Evolutionary conservation across 2,888 invertebrate genomes (phyloP).

Genomic region (Eupithecia subfuscata): DNA sequence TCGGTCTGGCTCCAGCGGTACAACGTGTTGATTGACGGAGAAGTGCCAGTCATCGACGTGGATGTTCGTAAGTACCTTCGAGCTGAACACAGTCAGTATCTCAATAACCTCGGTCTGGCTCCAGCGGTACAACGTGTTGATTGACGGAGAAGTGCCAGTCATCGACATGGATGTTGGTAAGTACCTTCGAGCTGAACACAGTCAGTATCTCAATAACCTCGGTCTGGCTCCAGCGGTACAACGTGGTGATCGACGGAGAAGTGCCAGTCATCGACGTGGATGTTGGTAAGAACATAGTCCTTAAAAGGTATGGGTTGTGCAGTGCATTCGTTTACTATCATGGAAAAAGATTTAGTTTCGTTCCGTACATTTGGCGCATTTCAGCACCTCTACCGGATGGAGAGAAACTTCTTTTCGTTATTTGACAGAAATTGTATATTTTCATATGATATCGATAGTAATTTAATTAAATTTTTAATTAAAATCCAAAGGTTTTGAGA

Average conservation of each 20-base stretch:
- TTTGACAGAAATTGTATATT: too few relatives aligned
- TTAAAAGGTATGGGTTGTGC: conserved; percentile 3
- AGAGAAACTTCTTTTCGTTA: too few relatives aligned
- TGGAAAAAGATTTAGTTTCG: too few relatives aligned
- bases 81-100: conserved; percentile 34
- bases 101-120: conserved; percentile 23
- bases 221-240: conserved; percentile 32
- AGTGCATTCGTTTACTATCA: too few relatives aligned
- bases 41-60: conserved; percentile 38
- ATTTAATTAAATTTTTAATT: too few relatives aligned
- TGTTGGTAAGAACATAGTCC: conserved; percentile 45
- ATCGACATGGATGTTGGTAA: conserved; percentile 43
- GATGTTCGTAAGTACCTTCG: conserved; percentile 46
- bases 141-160: conserved; percentile 38
- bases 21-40: conserved; percentile 30
- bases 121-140: conserved; percentile 34
- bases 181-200: conserved; percentile 39
- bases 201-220: conserved; percentile 31
- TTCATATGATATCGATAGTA: too few relatives aligned
- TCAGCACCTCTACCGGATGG: too few relatives aligned
- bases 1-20: conserved; percentile 32
- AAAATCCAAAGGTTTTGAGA: too few relatives aligned
- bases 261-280: conserved; percentile 39
- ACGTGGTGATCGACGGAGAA: conserved; percentile 31
- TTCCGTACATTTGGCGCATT: too few relatives aligned